phyloP scores from a whole-genome alignment of 1,140 invertebrate species.

The Drosophila aff. region DNA sequence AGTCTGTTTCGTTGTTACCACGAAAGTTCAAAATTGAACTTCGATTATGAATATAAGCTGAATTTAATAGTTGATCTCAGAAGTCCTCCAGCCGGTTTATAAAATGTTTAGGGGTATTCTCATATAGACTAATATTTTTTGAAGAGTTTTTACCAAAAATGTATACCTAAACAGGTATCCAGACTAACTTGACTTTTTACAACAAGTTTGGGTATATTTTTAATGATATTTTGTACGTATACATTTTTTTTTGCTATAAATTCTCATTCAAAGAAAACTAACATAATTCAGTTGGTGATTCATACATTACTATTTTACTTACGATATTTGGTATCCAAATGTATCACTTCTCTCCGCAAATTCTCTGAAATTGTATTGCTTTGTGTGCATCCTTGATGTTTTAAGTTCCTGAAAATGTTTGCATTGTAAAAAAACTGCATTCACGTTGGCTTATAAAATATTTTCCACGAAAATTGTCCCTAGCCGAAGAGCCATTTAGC shows the following conservation, averaged over 20 bases:
- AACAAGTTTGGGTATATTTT: too few species aligned
- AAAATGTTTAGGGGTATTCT: background rate
- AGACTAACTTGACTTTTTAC: too few species aligned
- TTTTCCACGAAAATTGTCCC: constrained; percentile 20
- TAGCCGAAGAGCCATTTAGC: constrained; percentile 21
- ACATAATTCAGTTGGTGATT: too few species aligned
- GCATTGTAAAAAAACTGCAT: background rate
- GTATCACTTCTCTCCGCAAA: background rate
- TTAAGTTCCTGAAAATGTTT: background rate
- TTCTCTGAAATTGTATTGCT: background rate
- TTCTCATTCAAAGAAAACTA: too few species aligned
- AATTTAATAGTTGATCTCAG: too few species aligned
- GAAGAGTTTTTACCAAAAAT: too few species aligned
- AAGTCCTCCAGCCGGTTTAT: background rate
- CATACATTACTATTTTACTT: too few species aligned
- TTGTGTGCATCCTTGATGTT: background rate
- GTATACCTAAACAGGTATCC: too few species aligned
- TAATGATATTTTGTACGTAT: too few species aligned
- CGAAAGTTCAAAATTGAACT: background rate
- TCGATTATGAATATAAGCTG: too few species aligned
- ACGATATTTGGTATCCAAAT: too few species aligned
- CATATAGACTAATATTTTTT: background rate
- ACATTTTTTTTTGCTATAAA: too few species aligned
- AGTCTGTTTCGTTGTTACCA: background rate
- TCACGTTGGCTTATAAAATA: background rate